phyloP scores from a whole-genome alignment of 2,113 vertebrate species.

The Gallinago jamesoni region DNA sequence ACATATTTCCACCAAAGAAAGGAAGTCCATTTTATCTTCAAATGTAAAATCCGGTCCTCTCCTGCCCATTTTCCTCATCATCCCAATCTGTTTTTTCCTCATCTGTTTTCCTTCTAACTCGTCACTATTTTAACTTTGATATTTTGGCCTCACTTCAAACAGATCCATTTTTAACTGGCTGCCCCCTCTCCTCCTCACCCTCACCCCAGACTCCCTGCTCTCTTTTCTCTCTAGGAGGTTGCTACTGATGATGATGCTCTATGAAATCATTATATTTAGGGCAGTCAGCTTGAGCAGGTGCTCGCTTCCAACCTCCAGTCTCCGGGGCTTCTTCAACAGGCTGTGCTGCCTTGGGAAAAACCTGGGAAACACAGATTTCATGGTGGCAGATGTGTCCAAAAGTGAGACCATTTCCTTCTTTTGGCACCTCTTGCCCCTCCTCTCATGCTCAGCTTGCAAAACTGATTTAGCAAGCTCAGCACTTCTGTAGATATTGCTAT shows the following conservation, averaged over 20 bases:
- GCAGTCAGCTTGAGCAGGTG: background rate
- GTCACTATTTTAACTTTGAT: background rate
- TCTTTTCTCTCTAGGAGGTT: background rate
- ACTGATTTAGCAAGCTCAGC: background rate
- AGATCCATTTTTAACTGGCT: rapidly evolving
- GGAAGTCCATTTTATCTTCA: background rate
- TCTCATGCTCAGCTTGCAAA: background rate
- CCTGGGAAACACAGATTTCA: background rate
- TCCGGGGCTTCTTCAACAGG: background rate
- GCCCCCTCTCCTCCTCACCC: background rate
- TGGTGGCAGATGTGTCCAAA: background rate
- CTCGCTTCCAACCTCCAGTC: background rate
- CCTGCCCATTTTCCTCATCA: background rate
- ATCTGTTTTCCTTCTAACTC: background rate
- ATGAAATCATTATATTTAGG: background rate
- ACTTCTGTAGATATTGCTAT: background rate
- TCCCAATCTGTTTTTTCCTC: background rate
- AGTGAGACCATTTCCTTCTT: background rate
- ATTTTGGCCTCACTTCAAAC: background rate
- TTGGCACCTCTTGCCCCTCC: background rate
- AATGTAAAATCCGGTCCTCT: background rate
- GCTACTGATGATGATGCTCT: background rate
- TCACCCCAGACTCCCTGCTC: background rate
- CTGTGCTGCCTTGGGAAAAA: conserved; percentile 7
- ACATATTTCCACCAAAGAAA: background rate